Evolutionary conservation across 2,888 invertebrate species (phyloP).

Genomic region (Netelia melanura): DNA sequence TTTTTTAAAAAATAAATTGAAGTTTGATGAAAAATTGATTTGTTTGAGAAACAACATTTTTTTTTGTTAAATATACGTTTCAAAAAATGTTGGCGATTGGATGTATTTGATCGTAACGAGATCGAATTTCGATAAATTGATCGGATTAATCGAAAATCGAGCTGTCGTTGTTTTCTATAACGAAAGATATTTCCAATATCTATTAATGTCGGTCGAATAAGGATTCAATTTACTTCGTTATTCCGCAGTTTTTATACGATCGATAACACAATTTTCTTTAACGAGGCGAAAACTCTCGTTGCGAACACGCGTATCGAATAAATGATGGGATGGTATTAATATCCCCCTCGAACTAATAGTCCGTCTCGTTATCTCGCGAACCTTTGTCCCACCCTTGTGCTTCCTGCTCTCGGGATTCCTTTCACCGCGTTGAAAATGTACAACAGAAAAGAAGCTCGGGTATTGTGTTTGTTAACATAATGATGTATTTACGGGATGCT

Average conservation of each 20-base stretch:
- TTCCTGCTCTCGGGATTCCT: neutral
- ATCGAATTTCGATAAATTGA: too few species aligned
- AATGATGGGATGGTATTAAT: neutral
- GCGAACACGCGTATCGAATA: neutral
- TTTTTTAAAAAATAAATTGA: too few species aligned
- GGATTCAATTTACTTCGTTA: too few species aligned
- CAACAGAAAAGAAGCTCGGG: neutral
- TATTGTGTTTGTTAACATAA: slow-evolving; percentile 6
- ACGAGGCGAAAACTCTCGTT: neutral
- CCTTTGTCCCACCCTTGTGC: neutral
- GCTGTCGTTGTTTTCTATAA: too few species aligned
- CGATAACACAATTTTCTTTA: neutral
- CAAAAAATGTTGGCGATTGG: too few species aligned
- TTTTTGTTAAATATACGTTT: too few species aligned
- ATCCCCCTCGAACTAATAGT: neutral
- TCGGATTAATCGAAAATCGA: too few species aligned
- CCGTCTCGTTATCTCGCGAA: neutral
- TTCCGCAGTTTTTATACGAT: neutral
- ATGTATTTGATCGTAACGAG: too few species aligned
- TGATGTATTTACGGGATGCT: slow-evolving; percentile 6
- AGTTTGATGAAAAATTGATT: too few species aligned
- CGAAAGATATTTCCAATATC: too few species aligned
- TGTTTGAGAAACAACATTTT: too few species aligned
- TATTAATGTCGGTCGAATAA: too few species aligned
- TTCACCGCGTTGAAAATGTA: neutral